Evolutionary conservation across 2,888 invertebrate genomes (phyloP).

Genomic region (Bimastos eiseni): DNA sequence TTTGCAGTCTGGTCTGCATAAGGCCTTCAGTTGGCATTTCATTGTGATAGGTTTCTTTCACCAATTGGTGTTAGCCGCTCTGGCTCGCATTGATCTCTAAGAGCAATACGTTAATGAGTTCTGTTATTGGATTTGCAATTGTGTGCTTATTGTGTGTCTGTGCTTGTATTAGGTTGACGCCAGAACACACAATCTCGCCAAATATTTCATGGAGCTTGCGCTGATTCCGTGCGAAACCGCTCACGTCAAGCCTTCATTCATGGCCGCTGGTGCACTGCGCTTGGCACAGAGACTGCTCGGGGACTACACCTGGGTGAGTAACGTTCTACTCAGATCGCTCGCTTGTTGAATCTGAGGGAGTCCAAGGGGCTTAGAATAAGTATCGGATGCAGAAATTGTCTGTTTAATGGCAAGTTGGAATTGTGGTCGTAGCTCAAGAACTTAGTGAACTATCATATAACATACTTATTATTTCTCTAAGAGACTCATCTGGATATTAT

Average conservation of each 20-base stretch:
- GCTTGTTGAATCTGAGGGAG: no score
- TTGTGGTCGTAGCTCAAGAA: background rate
- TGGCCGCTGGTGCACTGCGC: constrained; percentile 80
- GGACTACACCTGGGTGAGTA: constrained; percentile 54
- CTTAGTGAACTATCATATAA: no score
- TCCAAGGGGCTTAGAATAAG: no score
- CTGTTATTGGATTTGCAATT: background rate
- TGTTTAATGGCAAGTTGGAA: background rate
- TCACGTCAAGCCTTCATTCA: constrained; percentile 76
- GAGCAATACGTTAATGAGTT: background rate
- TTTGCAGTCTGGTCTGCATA: background rate
- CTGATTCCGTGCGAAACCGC: constrained; percentile 80
- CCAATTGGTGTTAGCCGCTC: background rate
- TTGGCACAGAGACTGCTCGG: constrained; percentile 68
- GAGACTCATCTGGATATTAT: no score
- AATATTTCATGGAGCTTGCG: constrained; percentile 86
- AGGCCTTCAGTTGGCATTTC: background rate
- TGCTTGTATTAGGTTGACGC: constrained; percentile 68
- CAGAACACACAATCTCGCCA: constrained; percentile 77
- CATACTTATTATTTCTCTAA: no score
- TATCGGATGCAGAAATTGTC: background rate
- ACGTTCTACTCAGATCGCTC: background rate
- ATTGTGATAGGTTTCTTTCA: background rate
- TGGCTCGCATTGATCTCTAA: background rate
- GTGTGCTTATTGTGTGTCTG: background rate